phyloP scores from a whole-genome alignment of 2,113 vertebrate genomes.

The Silurus glanis region DNA sequence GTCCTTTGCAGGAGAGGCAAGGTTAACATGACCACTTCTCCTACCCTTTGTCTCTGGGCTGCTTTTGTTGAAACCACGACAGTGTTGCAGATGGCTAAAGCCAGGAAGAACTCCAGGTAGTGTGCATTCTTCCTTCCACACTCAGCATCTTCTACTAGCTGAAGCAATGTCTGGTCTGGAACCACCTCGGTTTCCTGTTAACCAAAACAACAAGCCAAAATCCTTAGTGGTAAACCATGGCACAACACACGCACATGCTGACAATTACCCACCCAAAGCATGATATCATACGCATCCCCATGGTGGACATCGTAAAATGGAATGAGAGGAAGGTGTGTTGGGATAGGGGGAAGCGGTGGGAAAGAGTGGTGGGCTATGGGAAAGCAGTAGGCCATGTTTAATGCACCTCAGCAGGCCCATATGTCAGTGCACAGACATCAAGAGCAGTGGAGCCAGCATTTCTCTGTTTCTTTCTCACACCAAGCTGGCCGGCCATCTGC shows the following conservation, averaged over 20 bases:
- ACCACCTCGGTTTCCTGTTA: constrained; percentile 87
- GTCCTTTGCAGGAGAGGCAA: constrained; percentile 52
- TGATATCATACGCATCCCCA: constrained; percentile 26
- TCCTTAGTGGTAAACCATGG: constrained; percentile 40
- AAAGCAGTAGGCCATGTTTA: constrained; percentile 64
- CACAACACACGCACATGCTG: constrained; percentile 14
- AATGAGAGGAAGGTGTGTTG: constrained; percentile 3
- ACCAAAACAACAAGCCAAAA: constrained; percentile 26
- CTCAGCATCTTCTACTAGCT: constrained; percentile 68
- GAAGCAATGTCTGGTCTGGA: constrained; percentile 84
- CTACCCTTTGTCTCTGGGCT: constrained; percentile 84
- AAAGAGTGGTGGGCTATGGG: constrained; percentile 56
- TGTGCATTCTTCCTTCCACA: constrained; percentile 62
- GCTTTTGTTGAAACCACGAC: constrained; percentile 91
- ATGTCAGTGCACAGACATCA: constrained; percentile 68
- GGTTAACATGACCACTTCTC: constrained; percentile 52
- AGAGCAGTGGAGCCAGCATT: constrained; percentile 64
- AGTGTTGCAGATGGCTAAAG: constrained; percentile 92
- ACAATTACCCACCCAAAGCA: constrained; percentile 37
- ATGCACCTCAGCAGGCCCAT: constrained; percentile 73
- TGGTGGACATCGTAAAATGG: constrained; percentile 34
- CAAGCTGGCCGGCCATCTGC: constrained; percentile 75
- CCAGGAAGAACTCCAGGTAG: constrained; percentile 89
- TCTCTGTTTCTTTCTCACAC: constrained; percentile 66
- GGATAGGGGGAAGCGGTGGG: constrained; percentile 8